A percentile compares a stretch with the other conserved stretches of the same genome.
phyloP scores from a whole-genome alignment of 2,797 vertebrate genomes.

The Knipowitschia caucasica region DNA sequence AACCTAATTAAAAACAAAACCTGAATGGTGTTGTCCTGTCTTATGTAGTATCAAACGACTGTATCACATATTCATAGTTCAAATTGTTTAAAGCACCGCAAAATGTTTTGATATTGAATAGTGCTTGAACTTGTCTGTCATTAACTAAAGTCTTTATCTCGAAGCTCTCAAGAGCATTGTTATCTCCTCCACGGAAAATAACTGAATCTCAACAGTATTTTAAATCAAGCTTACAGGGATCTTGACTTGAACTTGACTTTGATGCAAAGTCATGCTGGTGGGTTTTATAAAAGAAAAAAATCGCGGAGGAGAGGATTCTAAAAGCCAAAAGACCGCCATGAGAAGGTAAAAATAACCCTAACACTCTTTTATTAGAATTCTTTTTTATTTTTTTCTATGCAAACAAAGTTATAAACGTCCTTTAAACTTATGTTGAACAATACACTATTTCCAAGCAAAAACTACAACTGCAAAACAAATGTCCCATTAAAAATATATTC shows the following conservation, averaged over 20 bases:
- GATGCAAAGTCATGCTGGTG: conserved; percentile 79
- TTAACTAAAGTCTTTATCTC: conserved; percentile 68
- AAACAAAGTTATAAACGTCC: conserved; percentile 71
- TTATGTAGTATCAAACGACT: too few species aligned
- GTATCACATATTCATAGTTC: conserved; percentile 59
- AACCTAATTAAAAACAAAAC: conserved; percentile 49
- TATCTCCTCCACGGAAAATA: conserved; percentile 73
- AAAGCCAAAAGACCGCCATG: conserved; percentile 80
- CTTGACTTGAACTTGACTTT: conserved; percentile 82
- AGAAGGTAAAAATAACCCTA: conserved; percentile 83
- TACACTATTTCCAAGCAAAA: conserved; percentile 70
- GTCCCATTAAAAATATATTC: conserved; percentile 67
- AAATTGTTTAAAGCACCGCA: conserved; percentile 73
- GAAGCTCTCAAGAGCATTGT: conserved; percentile 66
- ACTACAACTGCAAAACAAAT: conserved; percentile 63
- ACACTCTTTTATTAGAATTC: conserved; percentile 76
- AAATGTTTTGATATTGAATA: conserved; percentile 73
- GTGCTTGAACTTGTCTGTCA: conserved; percentile 70
- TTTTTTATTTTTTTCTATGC: conserved; percentile 60
- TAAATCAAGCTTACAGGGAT: conserved; percentile 80
- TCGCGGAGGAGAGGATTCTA: conserved; percentile 80
- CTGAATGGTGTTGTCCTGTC: conserved; percentile 64
- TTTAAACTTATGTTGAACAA: conserved; percentile 65
- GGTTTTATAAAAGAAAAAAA: conserved; percentile 80
- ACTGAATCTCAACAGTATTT: conserved; percentile 77